Base-by-base conservation (phyloP, 2,888 invertebrate genomes). In the Matsumyia berberina region DNA sequence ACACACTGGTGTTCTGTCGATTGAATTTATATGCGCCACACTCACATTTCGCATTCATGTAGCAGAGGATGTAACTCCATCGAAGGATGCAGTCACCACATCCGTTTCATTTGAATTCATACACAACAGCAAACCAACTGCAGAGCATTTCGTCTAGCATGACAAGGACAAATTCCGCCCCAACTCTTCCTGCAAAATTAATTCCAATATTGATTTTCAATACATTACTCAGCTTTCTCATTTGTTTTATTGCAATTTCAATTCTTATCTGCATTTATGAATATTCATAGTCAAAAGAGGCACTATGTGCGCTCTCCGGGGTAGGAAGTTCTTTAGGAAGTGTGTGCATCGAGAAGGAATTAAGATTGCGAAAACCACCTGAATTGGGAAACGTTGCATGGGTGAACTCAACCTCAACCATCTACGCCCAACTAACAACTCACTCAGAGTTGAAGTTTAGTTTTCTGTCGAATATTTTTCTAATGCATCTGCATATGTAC, bases 181-280 rank as follows among this genome's bases (percentile, higher is more conserved):
- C 80, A 66, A 64, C 85, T 85, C 79, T 85, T 85, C 79, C 85
- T 85, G 85, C 85, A 49, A 80, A 85, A 85, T 85, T 85, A 85
- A 85, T 85, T 85, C 80, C 85, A 85, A 80, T 85, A 85, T 85
- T 85, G 85, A 85, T 85, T 85, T 85, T 85, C 85, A 85, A 85
- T 85, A 80, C 85, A 85, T 85, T 85, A 85, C 85, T 85, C 85
- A 85, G 80, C 70, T 70, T 55, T 80, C 80, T 60, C 80, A 72
- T 85, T 83, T 80, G 80, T 85, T 85, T 80, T 85, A 85, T 80
- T 85, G 76, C 85, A 80, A 85, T 85, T 85, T 85, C 85, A 80
- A 80, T 85, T 85, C 85, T 85, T 85, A 85, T 85, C 85, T 85
- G 80, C 85, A 80, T 85, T 85, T 85, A 85, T 85, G 85, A 85